Conservation (phyloP, 2,888 invertebrate species). For the Philereme transversata region DNA sequence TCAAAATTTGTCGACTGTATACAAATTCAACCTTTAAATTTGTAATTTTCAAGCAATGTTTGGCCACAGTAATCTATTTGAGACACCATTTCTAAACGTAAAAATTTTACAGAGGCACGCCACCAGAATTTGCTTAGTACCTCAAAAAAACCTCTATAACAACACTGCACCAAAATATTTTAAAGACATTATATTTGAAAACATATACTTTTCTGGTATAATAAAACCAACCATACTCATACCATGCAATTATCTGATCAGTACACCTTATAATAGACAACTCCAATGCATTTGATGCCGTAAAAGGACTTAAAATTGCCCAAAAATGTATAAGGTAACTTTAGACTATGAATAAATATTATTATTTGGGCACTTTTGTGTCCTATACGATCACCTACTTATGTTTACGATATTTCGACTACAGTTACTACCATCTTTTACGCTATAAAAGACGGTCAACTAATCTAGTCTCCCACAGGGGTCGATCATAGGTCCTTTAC, state of each 20-base stretch:
- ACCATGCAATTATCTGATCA: neutral
- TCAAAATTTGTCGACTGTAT: neutral
- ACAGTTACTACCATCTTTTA: conserved; percentile 10
- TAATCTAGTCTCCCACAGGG: conserved; percentile 30
- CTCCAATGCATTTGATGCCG: neutral
- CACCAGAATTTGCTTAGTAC: conserved; percentile 48
- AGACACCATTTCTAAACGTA: conserved; percentile 23
- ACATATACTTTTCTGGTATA: too few relatives aligned
- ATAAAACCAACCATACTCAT: too few relatives aligned
- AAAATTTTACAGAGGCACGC: conserved; percentile 36
- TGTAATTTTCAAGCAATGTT: neutral
- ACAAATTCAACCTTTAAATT: neutral
- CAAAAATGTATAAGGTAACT: conserved; percentile 9
- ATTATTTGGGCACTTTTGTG: conserved; percentile 2
- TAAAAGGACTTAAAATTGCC: conserved; percentile 1
- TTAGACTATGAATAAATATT: neutral
- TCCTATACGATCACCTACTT: conserved; percentile 2
- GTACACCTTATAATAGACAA: conserved; percentile 4
- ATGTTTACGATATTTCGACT: neutral
- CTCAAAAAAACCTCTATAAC: conserved; percentile 50
- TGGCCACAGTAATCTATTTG: conserved; percentile 16
- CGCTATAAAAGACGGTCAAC: conserved; percentile 10
- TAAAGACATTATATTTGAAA: neutral
- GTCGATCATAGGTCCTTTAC: conserved; percentile 28
- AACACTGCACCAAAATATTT: conserved; percentile 1